Base-by-base conservation (phyloP, 2,888 invertebrate species). In the Leistus spinibarbis region DNA sequence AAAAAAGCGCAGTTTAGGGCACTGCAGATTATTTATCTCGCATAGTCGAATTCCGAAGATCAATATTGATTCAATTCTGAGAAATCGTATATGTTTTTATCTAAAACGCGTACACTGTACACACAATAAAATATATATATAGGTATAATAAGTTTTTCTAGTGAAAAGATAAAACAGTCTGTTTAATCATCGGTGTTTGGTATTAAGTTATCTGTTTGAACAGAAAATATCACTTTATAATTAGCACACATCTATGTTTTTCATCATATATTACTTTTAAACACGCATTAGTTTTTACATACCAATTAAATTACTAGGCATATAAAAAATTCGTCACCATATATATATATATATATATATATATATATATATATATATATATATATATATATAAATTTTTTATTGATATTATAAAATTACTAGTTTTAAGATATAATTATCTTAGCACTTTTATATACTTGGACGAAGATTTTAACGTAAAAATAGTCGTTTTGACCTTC, bases 1-100 rank as follows among this genome's bases (percentile, higher is more conserved):
- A n/a, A n/a, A n/a, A n/a, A n/a, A n/a, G n/a, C n/a, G n/a, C n/a
- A n/a, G n/a, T n/a, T n/a, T n/a, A n/a, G n/a, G n/a, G n/a, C n/a
- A n/a, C n/a, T n/a, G n/a, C n/a, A n/a, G n/a, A n/a, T n/a, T 57
- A 19, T 13, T 3, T 57, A 19, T 63, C 63, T 63, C 19, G 19
- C 2, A 16, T 16, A 23, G 62, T 62, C 70, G 54, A 70, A 53
- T 70, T 60, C 24, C 54, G 13, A 64, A 70, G 63, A 63, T 54
- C 64, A 70, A 70, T 57, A 57, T 40, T 40, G 7, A 3, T 40
- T 40, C 40, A 40, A 40, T 40, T 40, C 40, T 40, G 2, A 40
- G 7, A 40, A 40, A 13, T 40, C 40, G 3, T 10, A 40, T 40
- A 40, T 40, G 3, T 40, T 40, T 40, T 40, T 40, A 40, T 40